Evolutionary conservation across 2,888 invertebrate genomes (phyloP).

Genomic region (Microctonus brassicae): DNA sequence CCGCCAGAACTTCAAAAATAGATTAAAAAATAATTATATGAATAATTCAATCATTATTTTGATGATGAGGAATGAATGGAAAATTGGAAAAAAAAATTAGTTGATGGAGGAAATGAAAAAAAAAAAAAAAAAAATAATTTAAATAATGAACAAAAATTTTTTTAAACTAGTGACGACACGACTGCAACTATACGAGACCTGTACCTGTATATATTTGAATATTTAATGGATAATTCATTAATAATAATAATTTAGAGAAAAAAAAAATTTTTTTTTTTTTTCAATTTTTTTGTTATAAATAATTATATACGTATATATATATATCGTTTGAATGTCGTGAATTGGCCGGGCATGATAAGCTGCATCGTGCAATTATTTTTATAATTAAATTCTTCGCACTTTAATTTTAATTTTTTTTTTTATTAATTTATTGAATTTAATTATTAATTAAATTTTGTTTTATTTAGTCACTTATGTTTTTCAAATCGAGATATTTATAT

Average conservation of each 20-base stretch:
- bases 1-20: constrained; percentile 54
- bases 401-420: constrained; percentile 36
- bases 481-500: constrained; percentile 30
- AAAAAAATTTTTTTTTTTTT: constrained; percentile 25
- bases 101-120: constrained; percentile 1
- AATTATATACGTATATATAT: no score
- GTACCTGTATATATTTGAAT: constrained; percentile 68
- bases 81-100: constrained; percentile 4
- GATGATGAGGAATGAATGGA: background rate
- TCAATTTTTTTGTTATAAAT: constrained; percentile 39
- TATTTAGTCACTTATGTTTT: background rate
- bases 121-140: constrained; percentile 23
- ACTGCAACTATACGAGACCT: constrained; percentile 71
- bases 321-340: no score
- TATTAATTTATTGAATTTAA: constrained; percentile 15
- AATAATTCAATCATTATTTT: background rate
- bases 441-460: background rate
- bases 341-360: constrained; percentile 55
- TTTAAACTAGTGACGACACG: constrained; percentile 67
- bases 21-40: background rate
- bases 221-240: constrained; percentile 61
- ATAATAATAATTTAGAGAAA: constrained; percentile 53
- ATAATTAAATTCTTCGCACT: constrained; percentile 33
- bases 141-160: constrained; percentile 6
- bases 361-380: constrained; percentile 56